Evolutionary conservation across 2,888 invertebrate genomes (phyloP), one percentile per base, ranked within the genome.

Genomic region (Pristionchus maxplancki): DNA sequence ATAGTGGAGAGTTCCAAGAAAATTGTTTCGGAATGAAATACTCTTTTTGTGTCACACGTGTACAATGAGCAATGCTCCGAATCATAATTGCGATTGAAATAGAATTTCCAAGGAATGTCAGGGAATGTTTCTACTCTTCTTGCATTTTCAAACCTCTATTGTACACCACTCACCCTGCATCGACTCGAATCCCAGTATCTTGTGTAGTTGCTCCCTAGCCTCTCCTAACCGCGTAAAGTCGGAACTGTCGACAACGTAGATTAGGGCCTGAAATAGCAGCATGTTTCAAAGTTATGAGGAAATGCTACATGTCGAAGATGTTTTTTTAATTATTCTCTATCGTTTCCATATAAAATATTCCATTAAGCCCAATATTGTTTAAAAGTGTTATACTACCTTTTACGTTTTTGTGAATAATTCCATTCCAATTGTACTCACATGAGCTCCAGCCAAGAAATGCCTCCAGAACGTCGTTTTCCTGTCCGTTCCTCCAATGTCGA

Each of bases 221-320:
- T 83, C 83, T 44, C 53, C 53, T 44, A 83, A 62, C 44, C 83
- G 53, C 37, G 53, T 62, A 24, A 62, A 58, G 58, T 83, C 34
- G 37, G 83, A 83, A 40, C 53, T 53, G 24, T 83, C 83, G 1
- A 83, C 83, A 8, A 83, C 83, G 58, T 58, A 83, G 58, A 83
- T 83, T 44, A 83, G 20, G 1, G 53, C 83, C 83, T 83, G 82
- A 9, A 81, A 78, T 28, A 71, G n/a, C n/a, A n/a, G n/a, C n/a
- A n/a, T n/a, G n/a, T n/a, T n/a, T n/a, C n/a, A n/a, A 28, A 58
- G 20, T 58, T 13, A 20, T 13, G 53, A 6, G 44, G 15, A 15
- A 64, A 64, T 64, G 31, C n/a, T n/a, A n/a, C n/a, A n/a, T n/a
- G n/a, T n/a, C n/a, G n/a, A n/a, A n/a, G n/a, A n/a, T n/a, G n/a